Conservation (phyloP, 2,113 vertebrate species). For the Paedocypris sp. region DNA sequence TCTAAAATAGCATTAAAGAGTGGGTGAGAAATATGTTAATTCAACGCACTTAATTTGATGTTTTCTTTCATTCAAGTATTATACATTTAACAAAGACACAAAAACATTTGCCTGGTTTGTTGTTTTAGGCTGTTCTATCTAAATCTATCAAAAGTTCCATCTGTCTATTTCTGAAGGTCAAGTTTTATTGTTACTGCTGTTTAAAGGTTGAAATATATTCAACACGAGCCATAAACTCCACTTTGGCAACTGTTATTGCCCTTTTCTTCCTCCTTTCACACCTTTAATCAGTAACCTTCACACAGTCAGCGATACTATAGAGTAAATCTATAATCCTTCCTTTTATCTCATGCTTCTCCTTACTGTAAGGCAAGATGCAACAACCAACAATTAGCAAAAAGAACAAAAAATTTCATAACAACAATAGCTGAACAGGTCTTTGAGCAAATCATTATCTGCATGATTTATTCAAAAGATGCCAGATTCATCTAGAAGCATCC, state of each 20-base stretch:
- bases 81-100: too few species aligned
- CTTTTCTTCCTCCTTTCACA: constrained; percentile 5
- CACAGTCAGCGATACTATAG: not conserved
- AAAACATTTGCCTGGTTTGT: too few species aligned
- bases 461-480: constrained; percentile 38
- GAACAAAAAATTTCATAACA: not conserved
- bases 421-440: constrained; percentile 6
- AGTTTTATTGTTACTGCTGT: not conserved
- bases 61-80: too few species aligned
- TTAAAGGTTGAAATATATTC: constrained; percentile 17
- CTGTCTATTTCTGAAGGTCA: constrained; percentile 14
- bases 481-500: constrained; percentile 26
- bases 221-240: constrained; percentile 13
- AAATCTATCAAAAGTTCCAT: too few species aligned
- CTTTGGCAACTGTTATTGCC: constrained; percentile 12
- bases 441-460: constrained; percentile 24
- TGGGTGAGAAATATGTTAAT: too few species aligned
- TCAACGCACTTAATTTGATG: too few species aligned
- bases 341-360: not conserved
- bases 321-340: not conserved
- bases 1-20: too few species aligned
- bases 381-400: not conserved
- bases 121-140: too few species aligned
- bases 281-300: not conserved
- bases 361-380: not conserved